phyloP scores from a whole-genome alignment of 2,113 vertebrate species.

The Turnix velox region DNA sequence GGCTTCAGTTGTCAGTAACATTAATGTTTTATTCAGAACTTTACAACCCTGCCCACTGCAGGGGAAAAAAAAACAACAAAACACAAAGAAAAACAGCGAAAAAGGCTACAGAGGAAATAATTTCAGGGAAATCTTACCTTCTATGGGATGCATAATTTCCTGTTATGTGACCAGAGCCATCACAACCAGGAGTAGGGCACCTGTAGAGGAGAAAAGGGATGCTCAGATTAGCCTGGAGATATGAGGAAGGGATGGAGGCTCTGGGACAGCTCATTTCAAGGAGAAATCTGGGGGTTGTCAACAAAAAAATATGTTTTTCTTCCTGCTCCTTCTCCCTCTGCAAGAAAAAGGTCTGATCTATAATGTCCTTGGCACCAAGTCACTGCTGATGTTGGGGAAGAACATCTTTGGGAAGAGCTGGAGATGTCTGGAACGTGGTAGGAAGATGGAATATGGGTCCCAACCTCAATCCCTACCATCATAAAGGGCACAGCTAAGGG shows the following conservation, averaged over 20 bases:
- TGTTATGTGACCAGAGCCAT: conserved; percentile 83
- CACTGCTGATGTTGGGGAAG: accelerated
- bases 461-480: background rate
- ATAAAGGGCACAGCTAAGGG: background rate
- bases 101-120: background rate
- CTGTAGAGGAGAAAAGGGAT: conserved; percentile 53
- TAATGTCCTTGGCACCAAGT: accelerated
- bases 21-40: conserved; percentile 28
- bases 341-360: background rate
- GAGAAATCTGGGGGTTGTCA: background rate
- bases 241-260: background rate
- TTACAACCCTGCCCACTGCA: conserved; percentile 32
- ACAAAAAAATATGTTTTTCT: background rate
- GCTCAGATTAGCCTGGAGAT: background rate
- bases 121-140: conserved; percentile 70
- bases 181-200: conserved; percentile 85
- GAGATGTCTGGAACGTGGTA: accelerated
- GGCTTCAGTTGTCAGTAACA: conserved; percentile 22
- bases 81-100: background rate
- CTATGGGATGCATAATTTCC: conserved; percentile 84
- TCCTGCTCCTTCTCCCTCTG: background rate
- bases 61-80: background rate
- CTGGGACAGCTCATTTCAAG: background rate
- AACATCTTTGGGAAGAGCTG: background rate
- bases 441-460: background rate